Conservation (phyloP, 2,888 invertebrate genomes). For the Epinotia bilunana region DNA sequence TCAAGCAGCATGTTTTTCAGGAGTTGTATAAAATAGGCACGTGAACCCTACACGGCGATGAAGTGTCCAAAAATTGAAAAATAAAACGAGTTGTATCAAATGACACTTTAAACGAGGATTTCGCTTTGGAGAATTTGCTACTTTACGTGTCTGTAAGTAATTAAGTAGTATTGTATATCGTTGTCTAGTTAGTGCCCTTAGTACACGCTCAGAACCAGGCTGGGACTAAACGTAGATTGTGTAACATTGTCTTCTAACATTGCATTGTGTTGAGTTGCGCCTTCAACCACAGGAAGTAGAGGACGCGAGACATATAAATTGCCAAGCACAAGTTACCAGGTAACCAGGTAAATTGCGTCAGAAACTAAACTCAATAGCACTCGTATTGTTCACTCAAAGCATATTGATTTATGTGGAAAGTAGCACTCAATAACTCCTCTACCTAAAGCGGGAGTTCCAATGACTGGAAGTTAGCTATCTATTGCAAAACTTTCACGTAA, state of each 20-base stretch:
- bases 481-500: conserved; percentile 77
- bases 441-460: conserved; percentile 66
- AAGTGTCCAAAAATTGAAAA: too few relatives aligned
- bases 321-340: not conserved
- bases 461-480: conserved; percentile 72
- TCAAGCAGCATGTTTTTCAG: too few relatives aligned
- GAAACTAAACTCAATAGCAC: conserved; percentile 38
- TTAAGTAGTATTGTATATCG: too few relatives aligned
- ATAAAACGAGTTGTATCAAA: too few relatives aligned
- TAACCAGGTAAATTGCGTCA: conserved; percentile 37
- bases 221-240: not conserved
- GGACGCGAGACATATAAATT: conserved; percentile 14
- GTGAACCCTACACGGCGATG: too few relatives aligned
- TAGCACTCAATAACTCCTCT: conserved; percentile 68
- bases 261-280: conserved; percentile 10
- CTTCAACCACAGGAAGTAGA: not conserved
- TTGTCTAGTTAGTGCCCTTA: not conserved
- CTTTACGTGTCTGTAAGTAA: too few relatives aligned
- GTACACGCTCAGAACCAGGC: not conserved
- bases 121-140: too few relatives aligned
- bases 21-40: too few relatives aligned
- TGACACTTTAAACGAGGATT: too few relatives aligned
- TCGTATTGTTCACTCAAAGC: conserved; percentile 66
- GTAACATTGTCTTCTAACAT: not conserved
- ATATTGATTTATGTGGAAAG: conserved; percentile 72